Base-by-base conservation (phyloP, 1,140 invertebrate genomes). In the Drosophila triauraria region DNA sequence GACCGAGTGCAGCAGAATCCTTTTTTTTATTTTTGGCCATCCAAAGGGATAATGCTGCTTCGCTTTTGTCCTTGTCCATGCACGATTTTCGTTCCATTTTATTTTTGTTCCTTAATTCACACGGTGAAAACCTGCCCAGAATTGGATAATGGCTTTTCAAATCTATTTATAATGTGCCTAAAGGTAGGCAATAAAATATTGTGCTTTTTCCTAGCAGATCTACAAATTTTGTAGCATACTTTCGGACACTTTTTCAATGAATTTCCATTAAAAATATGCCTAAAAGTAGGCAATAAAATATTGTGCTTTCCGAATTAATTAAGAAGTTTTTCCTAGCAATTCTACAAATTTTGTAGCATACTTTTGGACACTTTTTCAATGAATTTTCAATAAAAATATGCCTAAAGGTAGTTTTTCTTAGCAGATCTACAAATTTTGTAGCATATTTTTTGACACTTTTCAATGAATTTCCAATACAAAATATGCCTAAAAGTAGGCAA, bases 11-110 rank as follows among this genome's bases (percentile, higher is more conserved):
- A 63, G 74, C 61, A 35, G 40, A 38, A 56, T 42, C 60, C 35
- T 58, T 57, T 56, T 57, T 58, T 57, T 63, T 62, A 7, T 30
- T 30, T 30, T 30, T 42, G 50, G 63, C 63, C 63, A 62, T 50
- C 60, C 48, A 69, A 69, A 65, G 47, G 48, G 48, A 70, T 70
- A 54, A 32, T 70, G 53, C 48, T 53, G 38, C 62, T n/a, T 0
- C 42, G 32, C n/a, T 25, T 54, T 68, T 68, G 67, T 68, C 63
- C 67, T 70, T 70, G 67, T 44, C 47, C 61, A 69, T 69, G 65
- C 65, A 67, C 42, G 44, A 27, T 40, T 47, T 27, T 65, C 25
- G 10, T 47, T 17, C 30, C 30, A 3, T 20, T 6, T 35, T 13
- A 13, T n/a, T n/a, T 4, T 17, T 27, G 4, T 54, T 17, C n/a